Base-by-base conservation (phyloP, 2,113 vertebrate genomes). In the Cairina moschata region DNA sequence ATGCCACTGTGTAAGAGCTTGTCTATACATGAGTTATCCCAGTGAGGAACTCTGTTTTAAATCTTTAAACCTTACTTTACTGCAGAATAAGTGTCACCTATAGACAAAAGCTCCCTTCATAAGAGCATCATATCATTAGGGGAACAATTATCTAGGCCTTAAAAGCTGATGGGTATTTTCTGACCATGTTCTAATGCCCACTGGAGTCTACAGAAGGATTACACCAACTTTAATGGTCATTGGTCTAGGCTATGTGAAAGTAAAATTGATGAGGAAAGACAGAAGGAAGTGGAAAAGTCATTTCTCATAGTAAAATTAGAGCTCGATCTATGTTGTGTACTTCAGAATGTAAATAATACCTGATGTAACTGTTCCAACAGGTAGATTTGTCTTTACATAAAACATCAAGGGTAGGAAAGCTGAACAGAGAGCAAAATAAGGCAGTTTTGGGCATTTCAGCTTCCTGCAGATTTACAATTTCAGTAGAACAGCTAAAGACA, bases 21-120 rank as follows among this genome's bases (percentile, higher is more conserved):
- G 79, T 93, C 95, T 85, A 5, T 40, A 54, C 29, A n/a, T 46
- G 76, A 94, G 22, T 91, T 91, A 86, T 79, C 48, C 76, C 75
- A 78, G 34, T 3, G 20, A 88, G 69, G 28, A n/a, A 20, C 31
- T 56, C 71, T 60, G 32, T 87, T 88, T 88, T 44, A 40, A 52
- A 75, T 79, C 32, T 46, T 62, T 40, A 40, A 29, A 36, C 75
- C 62, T 78, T 52, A 2, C 29, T 46, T 86, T 17, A 52, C 11
- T 72, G 71, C 40, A 42, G 71, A 56, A 6, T 23, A 66, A 88
- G 66, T 75, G 66, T 52, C 71, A n/a, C 18, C 4, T 29, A 18
- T 4, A 62, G 81, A 52, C 56, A 75, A 78, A 80, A 77, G 32
- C 38, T 38, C 16, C 26, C 17, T 80, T 48, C 14, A 1, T 34